phyloP scores from a whole-genome alignment of 2,888 invertebrate genomes.

The Hylaea fasciaria region DNA sequence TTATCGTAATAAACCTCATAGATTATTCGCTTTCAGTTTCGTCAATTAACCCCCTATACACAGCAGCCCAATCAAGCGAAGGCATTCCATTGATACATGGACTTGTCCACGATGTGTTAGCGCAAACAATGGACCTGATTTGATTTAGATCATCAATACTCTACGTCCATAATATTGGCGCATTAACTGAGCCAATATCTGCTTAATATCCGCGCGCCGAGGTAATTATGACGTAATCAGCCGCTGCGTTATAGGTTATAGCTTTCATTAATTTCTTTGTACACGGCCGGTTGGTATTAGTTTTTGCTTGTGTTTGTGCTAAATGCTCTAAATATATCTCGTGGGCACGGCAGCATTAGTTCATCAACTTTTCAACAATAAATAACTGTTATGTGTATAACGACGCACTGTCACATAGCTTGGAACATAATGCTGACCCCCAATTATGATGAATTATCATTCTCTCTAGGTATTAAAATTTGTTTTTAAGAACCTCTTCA shows the following conservation, averaged over 20 bases:
- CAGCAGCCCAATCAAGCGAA: constrained; percentile 16
- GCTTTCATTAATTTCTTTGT: constrained; percentile 45
- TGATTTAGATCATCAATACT: constrained; percentile 60
- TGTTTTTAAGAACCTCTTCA: too few species aligned
- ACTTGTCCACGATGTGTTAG: constrained; percentile 44
- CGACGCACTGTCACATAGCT: too few species aligned
- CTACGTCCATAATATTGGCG: constrained; percentile 51
- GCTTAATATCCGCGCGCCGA: constrained; percentile 48
- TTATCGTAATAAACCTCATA: constrained; percentile 9
- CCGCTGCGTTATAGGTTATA: constrained; percentile 35
- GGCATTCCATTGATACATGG: constrained; percentile 33
- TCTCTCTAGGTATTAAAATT: too few species aligned
- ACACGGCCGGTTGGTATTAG: constrained; percentile 33
- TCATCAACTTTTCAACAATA: too few species aligned
- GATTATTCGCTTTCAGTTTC: constrained; percentile 1
- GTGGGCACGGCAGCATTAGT: neutral
- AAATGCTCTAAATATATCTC: neutral
- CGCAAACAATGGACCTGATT: constrained; percentile 58
- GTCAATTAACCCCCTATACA: constrained; percentile 10
- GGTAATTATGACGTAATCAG: constrained; percentile 57
- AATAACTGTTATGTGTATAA: too few species aligned
- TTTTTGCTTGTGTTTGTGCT: constrained; percentile 22
- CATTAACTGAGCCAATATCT: constrained; percentile 58
- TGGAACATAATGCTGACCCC: too few species aligned
- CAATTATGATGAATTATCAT: too few species aligned